Conservation (phyloP, 1,140 invertebrate genomes). For the Drosophila dunni region DNA sequence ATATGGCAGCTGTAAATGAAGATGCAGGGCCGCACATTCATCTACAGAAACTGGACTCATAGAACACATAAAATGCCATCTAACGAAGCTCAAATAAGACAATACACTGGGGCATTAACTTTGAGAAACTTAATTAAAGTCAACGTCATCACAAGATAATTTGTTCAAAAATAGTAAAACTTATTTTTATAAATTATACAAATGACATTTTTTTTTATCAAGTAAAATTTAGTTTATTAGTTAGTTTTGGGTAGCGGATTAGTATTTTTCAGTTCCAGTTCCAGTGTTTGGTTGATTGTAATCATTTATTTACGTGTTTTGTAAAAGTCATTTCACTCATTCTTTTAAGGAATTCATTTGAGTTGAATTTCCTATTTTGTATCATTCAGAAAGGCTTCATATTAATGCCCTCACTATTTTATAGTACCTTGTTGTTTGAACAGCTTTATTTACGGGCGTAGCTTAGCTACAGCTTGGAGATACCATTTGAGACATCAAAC, state of each 20-base stretch:
- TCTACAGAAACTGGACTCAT: conserved; percentile 30
- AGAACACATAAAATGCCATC: conserved; percentile 14
- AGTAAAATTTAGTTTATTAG: too few species aligned
- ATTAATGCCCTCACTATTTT: not conserved
- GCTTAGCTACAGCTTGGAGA: not conserved
- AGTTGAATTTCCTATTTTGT: too few species aligned
- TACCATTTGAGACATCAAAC: conserved; percentile 37
- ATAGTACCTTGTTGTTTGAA: not conserved
- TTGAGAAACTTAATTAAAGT: not conserved
- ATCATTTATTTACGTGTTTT: too few species aligned
- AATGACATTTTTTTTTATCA: too few species aligned
- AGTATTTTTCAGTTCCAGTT: too few species aligned
- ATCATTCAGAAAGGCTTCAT: too few species aligned
- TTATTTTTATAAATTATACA: too few species aligned
- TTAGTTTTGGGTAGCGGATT: too few species aligned
- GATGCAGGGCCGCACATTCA: conserved; percentile 39
- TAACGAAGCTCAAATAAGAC: conserved; percentile 15
- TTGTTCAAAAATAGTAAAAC: not conserved
- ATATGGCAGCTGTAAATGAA: not conserved
- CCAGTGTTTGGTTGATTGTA: too few species aligned
- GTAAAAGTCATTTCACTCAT: too few species aligned
- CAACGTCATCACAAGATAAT: conserved; percentile 6
- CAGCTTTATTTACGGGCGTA: not conserved
- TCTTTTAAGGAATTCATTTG: too few species aligned
- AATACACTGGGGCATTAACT: conserved; percentile 28